Conservation (phyloP, 2,113 vertebrate genomes). For the Amazona vittata region DNA sequence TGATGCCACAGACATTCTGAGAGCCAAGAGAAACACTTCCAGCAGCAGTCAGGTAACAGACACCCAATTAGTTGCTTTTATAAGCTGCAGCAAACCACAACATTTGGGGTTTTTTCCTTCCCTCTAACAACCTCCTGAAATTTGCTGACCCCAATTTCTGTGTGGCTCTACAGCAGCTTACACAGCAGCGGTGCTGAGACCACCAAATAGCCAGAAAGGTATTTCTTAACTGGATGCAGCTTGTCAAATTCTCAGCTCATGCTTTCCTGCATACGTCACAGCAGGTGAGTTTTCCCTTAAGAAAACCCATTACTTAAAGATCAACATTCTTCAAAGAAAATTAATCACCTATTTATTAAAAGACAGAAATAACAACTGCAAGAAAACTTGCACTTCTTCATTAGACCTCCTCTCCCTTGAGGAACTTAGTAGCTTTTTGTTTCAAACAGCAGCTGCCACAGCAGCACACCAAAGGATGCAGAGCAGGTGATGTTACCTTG, state of each 20-base stretch:
- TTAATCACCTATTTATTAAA: background rate
- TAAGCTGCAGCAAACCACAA: background rate
- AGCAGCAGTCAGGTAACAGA: constrained; percentile 13
- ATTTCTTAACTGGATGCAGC: background rate
- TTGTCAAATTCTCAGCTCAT: background rate
- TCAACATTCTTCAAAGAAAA: background rate
- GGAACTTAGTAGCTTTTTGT: background rate
- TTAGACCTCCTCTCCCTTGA: background rate
- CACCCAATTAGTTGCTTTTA: background rate
- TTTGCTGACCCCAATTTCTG: background rate
- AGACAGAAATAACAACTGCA: background rate
- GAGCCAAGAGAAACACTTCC: background rate
- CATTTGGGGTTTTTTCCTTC: background rate
- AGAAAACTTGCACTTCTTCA: background rate
- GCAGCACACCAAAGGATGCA: background rate
- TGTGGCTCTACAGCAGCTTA: background rate
- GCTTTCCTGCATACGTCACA: background rate
- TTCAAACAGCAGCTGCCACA: background rate
- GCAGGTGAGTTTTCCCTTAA: background rate
- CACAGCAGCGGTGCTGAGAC: background rate
- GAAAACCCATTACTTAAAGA: background rate
- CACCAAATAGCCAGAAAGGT: background rate
- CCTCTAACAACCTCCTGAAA: background rate
- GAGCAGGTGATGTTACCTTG: background rate
- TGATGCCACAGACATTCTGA: accelerated